phyloP scores from a whole-genome alignment of 2,888 invertebrate genomes.

The Arenicola marina region DNA sequence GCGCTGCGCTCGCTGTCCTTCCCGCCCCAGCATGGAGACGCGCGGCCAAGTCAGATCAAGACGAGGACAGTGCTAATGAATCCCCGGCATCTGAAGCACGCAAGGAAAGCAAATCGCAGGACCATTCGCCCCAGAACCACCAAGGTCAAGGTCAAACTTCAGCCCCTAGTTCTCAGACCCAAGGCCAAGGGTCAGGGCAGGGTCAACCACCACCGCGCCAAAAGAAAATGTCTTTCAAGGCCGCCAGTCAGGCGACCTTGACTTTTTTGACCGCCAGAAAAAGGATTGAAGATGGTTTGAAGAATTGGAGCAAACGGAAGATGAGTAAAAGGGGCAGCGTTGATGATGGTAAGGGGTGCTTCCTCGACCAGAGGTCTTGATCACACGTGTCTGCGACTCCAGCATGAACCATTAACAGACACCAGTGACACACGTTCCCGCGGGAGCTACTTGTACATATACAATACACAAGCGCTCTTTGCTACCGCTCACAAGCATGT shows the following conservation, averaged over 20 bases:
- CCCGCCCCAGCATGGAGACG: slow-evolving; percentile 53
- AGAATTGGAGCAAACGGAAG: slow-evolving; percentile 65
- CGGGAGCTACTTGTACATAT: too few relatives aligned
- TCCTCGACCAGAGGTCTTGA: too few relatives aligned
- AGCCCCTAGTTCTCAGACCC: slow-evolving; percentile 26
- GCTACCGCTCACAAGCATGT: too few relatives aligned
- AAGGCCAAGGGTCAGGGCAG: neutral
- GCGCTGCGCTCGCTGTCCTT: too few relatives aligned
- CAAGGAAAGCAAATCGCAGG: neutral
- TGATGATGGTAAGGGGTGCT: slow-evolving; percentile 76
- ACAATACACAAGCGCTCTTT: too few relatives aligned
- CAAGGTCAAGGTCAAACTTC: slow-evolving; percentile 1
- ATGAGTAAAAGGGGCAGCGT: slow-evolving; percentile 82
- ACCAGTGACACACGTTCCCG: too few relatives aligned
- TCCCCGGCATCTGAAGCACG: slow-evolving; percentile 1
- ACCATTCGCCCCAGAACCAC: neutral
- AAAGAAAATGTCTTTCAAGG: slow-evolving; percentile 54
- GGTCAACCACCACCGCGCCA: neutral
- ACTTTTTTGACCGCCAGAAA: slow-evolving; percentile 67
- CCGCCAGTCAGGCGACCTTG: slow-evolving; percentile 61
- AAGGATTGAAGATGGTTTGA: slow-evolving; percentile 86
- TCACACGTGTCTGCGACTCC: too few relatives aligned
- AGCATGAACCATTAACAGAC: too few relatives aligned
- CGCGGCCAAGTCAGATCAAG: slow-evolving; percentile 57
- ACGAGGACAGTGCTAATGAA: slow-evolving; percentile 58